Conservation (phyloP, 2,113 vertebrate species). For the Cnemophilus loriae region DNA sequence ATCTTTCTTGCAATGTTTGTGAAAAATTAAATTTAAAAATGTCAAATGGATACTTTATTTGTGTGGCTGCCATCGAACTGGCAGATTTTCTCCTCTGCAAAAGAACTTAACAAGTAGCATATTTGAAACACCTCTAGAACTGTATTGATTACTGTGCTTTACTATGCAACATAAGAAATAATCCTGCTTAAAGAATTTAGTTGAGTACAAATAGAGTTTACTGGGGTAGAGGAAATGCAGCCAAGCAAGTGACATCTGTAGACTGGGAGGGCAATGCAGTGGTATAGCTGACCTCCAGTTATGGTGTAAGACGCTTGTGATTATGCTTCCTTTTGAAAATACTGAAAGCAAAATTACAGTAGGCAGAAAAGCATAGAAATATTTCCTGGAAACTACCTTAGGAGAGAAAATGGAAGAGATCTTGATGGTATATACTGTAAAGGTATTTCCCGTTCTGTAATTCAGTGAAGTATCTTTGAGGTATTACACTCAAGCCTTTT, state of each 20-base stretch:
- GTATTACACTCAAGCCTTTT: not conserved
- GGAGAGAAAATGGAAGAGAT: not conserved
- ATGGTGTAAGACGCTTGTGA: not conserved
- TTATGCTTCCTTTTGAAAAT: not conserved
- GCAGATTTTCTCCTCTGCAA: not conserved
- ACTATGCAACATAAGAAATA: not conserved
- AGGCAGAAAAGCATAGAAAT: not conserved
- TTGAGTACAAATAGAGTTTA: not conserved
- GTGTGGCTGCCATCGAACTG: not conserved
- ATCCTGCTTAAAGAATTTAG: not conserved
- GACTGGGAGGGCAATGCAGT: not conserved
- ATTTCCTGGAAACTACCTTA: not conserved
- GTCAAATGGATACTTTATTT: not conserved
- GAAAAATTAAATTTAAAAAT: not conserved
- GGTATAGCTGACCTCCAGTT: not conserved
- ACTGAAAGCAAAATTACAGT: not conserved
- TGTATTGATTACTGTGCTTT: not conserved
- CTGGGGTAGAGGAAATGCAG: not conserved
- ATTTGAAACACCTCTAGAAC: not conserved
- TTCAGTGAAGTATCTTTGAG: not conserved
- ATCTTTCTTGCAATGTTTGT: rapidly evolving
- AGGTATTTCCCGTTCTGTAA: not conserved
- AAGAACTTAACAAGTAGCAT: not conserved
- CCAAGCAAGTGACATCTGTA: not conserved
- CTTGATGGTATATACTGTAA: not conserved